Base-by-base conservation (phyloP, 2,888 invertebrate species). In the Escarpia spicata region DNA sequence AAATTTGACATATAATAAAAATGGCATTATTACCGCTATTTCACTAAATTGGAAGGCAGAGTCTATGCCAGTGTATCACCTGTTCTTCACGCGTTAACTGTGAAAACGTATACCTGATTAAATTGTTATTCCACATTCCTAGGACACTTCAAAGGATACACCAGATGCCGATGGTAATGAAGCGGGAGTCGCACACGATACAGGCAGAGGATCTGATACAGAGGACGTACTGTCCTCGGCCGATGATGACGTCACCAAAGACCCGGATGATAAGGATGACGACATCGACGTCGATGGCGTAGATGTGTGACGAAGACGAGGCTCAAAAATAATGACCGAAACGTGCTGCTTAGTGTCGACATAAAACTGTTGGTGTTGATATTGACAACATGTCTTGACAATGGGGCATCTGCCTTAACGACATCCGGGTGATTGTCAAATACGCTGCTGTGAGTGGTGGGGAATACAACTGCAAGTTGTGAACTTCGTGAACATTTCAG, bases 261-360 rank as follows among this genome's bases (percentile, higher is more conserved):
- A 75, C 75, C 75, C 75, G 75, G 26, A 75, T 75, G 75, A 75
- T 75, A 75, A 75, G n/a, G 75, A 75, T 75, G 75, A 75, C 75
- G 75, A 75, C 75, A 75, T 75, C 26, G 75, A 75, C 75, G 75
- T 75, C 2, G 75, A 75, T 75, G 75, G 75, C 75, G 75, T 75
- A 26, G 75, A 75, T 75, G 75, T 75, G 75, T 75, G 26, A 75
- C 75, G 75, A 75, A 3, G 19, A 26, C 75, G 75, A 26, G n/a
- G 75, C 26, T 75, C 26, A 75, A 75, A 1, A 75, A 75, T 75
- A 75, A 15, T 75, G 26, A 75, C 75, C 75, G 26, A 8, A 75
- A 75, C 19, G 75, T 75, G 26, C 19, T 75, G 75, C 75, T 75
- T 75, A 75, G n/a, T 75, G 15, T 12, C 60, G 60, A 26, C 60